phyloP scores from a whole-genome alignment of 2,888 invertebrate species.

The Ichneumoninae sp. region DNA sequence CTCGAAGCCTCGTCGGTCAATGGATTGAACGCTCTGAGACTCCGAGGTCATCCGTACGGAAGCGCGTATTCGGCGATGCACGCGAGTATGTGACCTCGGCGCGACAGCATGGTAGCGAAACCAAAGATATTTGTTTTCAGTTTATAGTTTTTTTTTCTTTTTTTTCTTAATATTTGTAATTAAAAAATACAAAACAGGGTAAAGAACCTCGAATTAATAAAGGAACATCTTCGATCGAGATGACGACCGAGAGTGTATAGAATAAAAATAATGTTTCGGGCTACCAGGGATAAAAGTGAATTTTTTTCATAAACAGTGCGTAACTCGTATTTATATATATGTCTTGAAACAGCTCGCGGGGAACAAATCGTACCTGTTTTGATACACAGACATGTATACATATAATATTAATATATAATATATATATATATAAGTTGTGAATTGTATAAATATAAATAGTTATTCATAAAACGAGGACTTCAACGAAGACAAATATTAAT shows the following conservation, averaged over 20 bases:
- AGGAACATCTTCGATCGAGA: constrained; percentile 23
- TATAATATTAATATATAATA: constrained; percentile 46
- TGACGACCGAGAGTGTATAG: constrained; percentile 56
- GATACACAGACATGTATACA: constrained; percentile 48
- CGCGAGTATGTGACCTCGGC: constrained; percentile 80
- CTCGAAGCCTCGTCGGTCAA: constrained; percentile 79
- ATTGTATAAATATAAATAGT: constrained; percentile 65
- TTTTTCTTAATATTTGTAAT: background rate
- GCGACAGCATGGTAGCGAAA: constrained; percentile 7
- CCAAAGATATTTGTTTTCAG: constrained; percentile 43
- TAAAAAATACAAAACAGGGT: constrained; percentile 33
- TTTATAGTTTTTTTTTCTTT: constrained; percentile 1
- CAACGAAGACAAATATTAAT: constrained; percentile 48
- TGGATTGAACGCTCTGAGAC: constrained; percentile 78
- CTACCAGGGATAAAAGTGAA: constrained; percentile 49
- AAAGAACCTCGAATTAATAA: constrained; percentile 24
- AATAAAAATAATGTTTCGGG: constrained; percentile 31
- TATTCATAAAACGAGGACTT: constrained; percentile 49
- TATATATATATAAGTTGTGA: constrained; percentile 60
- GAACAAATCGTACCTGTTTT: constrained; percentile 49
- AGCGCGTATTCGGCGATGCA: constrained; percentile 82
- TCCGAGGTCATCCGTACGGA: constrained; percentile 81
- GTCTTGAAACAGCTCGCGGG: constrained; percentile 43
- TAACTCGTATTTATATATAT: constrained; percentile 41
- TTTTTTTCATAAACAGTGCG: constrained; percentile 49